phyloP scores from a whole-genome alignment of 2,797 vertebrate genomes.

The Poeciliopsis paucimaculata region DNA sequence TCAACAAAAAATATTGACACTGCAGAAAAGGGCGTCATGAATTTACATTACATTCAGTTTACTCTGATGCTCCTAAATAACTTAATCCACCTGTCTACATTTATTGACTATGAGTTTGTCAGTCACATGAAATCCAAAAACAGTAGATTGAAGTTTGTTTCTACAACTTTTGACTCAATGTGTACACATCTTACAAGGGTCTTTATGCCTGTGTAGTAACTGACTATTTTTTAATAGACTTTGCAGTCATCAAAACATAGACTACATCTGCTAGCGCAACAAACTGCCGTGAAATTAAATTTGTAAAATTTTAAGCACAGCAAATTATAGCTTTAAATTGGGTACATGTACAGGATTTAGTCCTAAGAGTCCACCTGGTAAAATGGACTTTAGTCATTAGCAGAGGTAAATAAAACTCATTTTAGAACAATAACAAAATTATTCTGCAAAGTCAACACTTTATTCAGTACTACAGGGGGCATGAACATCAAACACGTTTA shows the following conservation, averaged over 20 bases:
- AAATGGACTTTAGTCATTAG: neutral
- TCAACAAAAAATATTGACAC: neutral
- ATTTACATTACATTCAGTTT: neutral
- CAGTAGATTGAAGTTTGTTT: neutral
- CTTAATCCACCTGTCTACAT: neutral
- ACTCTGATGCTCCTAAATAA: neutral
- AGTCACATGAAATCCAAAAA: neutral
- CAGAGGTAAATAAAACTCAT: neutral
- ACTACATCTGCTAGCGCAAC: neutral
- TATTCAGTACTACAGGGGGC: constrained; percentile 39
- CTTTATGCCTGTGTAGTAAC: neutral
- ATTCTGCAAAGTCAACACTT: constrained; percentile 34
- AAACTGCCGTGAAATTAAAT: neutral
- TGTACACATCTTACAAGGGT: neutral
- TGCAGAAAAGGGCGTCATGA: neutral
- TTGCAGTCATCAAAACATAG: neutral
- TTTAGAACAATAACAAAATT: constrained; percentile 22
- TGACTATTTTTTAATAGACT: neutral
- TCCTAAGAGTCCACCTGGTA: neutral
- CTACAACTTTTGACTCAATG: neutral
- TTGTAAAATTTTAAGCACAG: neutral
- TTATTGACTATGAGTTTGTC: neutral
- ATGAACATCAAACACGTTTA: constrained; percentile 65
- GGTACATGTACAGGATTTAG: neutral
- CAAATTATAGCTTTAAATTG: neutral